Evolutionary conservation across 2,888 invertebrate species (phyloP), one percentile per base, ranked within the genome.

Genomic region (Drosophila melanosoma): DNA sequence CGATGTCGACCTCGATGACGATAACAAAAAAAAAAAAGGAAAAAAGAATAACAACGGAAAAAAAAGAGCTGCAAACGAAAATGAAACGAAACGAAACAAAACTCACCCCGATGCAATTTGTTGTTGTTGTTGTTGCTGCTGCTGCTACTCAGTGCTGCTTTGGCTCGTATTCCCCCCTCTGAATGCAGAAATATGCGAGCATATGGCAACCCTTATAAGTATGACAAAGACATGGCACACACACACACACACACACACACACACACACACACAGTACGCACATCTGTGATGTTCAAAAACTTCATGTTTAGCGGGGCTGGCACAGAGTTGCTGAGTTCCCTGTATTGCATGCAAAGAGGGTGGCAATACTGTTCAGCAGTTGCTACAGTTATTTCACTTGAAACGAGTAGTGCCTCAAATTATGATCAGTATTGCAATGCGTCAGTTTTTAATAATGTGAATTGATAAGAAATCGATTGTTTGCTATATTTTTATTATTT

Each of bases 1-100:
- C 81, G 70, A 72, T 80, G 78, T 62, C 81, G 83, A 89, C 87
- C 89, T 89, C 85, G 85, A 85, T 85, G 85, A 89, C 85, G 85
- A 85, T 85, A 85, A 89, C 89, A 89, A 69, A 65, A 67, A 70
- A 68, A 48, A 38, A 48, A 29, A 40, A 5, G 38, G 42, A n/a
- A 29, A 29, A 35, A 12, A 59, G 12, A 58, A 51, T 40, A 49
- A 56, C 20, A 52, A 54, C 38, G 58, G 51, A 51, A 63, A 53
- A 65, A 36, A 61, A 61, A 60, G 63, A 61, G 71, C 67, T 75
- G 70, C 83, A 70, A 76, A 85, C 69, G 74, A 74, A 79, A 82
- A 67, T 66, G 79, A 86, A 83, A 85, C 65, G 74, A 53, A 69
- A 66, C 67, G 77, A 83, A 89, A 29, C 29, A 29, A 29, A 85